Evolutionary conservation across 2,888 invertebrate genomes (phyloP), one percentile per base, ranked within the genome.

Genomic region (Galerucella pusilla): DNA sequence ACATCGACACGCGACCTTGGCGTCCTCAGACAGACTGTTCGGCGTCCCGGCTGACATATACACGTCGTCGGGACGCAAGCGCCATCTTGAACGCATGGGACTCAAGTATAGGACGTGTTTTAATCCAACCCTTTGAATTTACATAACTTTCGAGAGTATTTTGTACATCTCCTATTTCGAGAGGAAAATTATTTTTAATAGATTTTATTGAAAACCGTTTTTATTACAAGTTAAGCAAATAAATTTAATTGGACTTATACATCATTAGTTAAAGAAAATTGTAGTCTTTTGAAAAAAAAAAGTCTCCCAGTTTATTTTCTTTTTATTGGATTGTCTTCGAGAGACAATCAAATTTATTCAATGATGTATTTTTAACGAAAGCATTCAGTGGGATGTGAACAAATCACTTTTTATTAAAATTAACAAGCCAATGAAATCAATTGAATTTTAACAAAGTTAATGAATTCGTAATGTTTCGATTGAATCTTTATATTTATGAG

Each of bases 21-120:
- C 83, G 86, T 86, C 84, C 86, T 85, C 80, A 84, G 85, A 85
- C 86, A 87, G 86, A 87, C 87, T 87, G 85, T 85, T 84, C 82
- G 86, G 86, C 86, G 86, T 85, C 86, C 84, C 82, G 84, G 84
- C 84, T 84, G 81, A 83, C 81, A 79, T 80, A 80, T 79, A 80
- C 79, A 78, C 80, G 82, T 76, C 82, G 79, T 77, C 80, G 81
- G 78, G 80, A 85, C 85, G 85, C 86, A 83, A 84, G 86, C 86
- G 86, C 85, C 82, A 80, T 83, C 75, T 70, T 66, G 67, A 69
- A 73, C 75, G 75, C 75, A 70, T 35, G 71, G 57, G 65, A 71
- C 70, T 63, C 70, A 61, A 69, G 57, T 73, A 28, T 28, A 52
- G 66, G 75, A 69, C 69, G 69, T 73, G 66, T 72, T 73, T 69